Evolutionary conservation across 2,888 invertebrate genomes (phyloP).

Genomic region (Nemotelus nigrinus): DNA sequence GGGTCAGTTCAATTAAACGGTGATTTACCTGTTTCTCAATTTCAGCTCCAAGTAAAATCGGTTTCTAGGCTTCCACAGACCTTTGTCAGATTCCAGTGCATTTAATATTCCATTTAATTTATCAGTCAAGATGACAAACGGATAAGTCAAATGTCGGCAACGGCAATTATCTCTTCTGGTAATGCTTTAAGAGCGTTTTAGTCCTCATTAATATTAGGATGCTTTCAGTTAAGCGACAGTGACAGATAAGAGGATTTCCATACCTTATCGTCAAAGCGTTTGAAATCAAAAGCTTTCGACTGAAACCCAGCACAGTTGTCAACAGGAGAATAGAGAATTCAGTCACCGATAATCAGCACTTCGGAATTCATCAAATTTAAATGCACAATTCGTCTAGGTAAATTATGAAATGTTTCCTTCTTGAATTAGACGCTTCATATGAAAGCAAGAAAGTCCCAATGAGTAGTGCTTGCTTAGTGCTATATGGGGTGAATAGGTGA

Average conservation of each 20-base stretch:
- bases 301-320: background rate
- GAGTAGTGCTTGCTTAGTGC: no score
- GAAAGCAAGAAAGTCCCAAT: no score
- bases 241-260: background rate
- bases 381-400: constrained; percentile 45
- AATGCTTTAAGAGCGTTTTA: background rate
- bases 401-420: constrained; percentile 44
- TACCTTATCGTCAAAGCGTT: constrained; percentile 1
- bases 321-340: constrained; percentile 13
- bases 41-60: no score
- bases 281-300: background rate
- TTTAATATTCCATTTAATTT: constrained; percentile 33
- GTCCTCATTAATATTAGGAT: background rate
- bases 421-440: constrained; percentile 42
- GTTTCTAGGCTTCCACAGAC: no score
- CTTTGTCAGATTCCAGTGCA: background rate
- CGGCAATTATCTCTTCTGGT: background rate
- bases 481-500: no score
- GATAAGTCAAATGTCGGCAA: background rate
- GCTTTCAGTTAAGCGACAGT: background rate
- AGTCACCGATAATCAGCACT: constrained; percentile 42
- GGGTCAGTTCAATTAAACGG: no score
- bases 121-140: constrained; percentile 3
- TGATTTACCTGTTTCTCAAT: no score
- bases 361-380: constrained; percentile 47